Evolutionary conservation across 2,888 invertebrate genomes (phyloP).

Genomic region (Cantharis lateralis): DNA sequence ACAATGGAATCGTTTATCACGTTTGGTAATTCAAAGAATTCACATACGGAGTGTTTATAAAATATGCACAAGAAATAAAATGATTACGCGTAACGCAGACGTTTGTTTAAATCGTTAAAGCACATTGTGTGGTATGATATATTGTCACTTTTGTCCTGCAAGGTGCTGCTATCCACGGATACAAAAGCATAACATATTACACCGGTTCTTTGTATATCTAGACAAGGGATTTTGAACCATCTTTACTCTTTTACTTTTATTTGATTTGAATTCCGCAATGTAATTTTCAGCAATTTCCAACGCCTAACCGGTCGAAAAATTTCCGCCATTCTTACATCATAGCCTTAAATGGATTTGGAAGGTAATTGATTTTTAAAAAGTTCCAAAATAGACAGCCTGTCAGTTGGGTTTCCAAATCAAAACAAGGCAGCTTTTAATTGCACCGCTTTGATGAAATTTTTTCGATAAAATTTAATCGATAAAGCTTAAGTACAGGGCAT

Average conservation of each 20-base stretch:
- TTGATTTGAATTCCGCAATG: background rate
- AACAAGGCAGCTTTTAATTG: background rate
- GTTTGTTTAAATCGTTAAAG: slow-evolving; percentile 56
- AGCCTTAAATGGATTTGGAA: background rate
- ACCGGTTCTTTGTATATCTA: slow-evolving; percentile 51
- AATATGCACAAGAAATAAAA: slow-evolving; percentile 43
- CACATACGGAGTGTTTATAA: slow-evolving; percentile 38
- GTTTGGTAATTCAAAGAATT: slow-evolving; percentile 34
- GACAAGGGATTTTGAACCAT: slow-evolving; percentile 46
- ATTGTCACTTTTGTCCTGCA: slow-evolving; percentile 54
- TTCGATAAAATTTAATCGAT: background rate
- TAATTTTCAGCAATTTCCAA: background rate
- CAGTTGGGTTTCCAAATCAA: background rate
- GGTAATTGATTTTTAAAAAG: background rate
- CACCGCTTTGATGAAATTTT: background rate
- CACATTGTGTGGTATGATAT: slow-evolving; percentile 54
- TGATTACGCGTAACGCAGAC: slow-evolving; percentile 52
- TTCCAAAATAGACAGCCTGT: background rate
- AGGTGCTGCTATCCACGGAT: slow-evolving; percentile 53
- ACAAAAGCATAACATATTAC: slow-evolving; percentile 54
- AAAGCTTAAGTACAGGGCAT: background rate
- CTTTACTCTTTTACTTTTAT: slow-evolving; percentile 15
- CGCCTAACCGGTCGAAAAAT: background rate
- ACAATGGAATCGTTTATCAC: slow-evolving; percentile 34
- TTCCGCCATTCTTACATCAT: background rate